Percentiles rank a stretch among this genome's conserved stretches.
Evolutionary conservation across 2,113 vertebrate genomes (phyloP).

Genomic region (Poecilia latipinna): DNA sequence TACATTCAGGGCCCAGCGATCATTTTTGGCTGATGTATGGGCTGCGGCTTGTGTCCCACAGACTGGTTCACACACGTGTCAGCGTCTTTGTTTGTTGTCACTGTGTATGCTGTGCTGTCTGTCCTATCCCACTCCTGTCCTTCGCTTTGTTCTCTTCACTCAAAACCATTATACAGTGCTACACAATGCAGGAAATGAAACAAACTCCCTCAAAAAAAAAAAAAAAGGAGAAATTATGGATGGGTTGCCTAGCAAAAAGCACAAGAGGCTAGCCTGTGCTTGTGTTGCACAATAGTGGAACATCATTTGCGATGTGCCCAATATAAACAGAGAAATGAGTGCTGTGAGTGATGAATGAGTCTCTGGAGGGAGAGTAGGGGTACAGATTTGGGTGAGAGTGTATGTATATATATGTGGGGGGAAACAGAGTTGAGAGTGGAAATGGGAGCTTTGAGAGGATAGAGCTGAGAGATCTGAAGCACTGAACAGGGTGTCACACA

Average conservation of each 20-base stretch:
- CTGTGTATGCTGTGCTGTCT: conserved; percentile 56
- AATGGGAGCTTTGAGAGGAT: conserved; percentile 62
- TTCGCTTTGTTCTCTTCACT: conserved; percentile 52
- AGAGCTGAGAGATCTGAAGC: conserved; percentile 65
- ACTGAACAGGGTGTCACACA: conserved; percentile 67
- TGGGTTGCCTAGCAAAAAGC: conserved; percentile 67
- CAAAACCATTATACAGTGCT: conserved; percentile 45
- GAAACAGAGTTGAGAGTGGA: not conserved
- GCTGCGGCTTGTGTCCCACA: conserved; percentile 55
- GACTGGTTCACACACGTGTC: conserved; percentile 43
- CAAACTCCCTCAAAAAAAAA: not conserved
- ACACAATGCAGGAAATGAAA: conserved; percentile 51
- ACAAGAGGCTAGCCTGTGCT: conserved; percentile 63
- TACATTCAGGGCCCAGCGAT: conserved; percentile 74
- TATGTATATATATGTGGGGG: conserved; percentile 7
- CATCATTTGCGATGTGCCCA: conserved; percentile 71
- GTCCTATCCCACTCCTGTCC: conserved; percentile 44
- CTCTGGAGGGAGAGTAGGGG: conserved; percentile 55
- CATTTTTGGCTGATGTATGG: conserved; percentile 34
- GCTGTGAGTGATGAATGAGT: conserved; percentile 61
- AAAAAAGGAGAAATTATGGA: conserved; percentile 12
- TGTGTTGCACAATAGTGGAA: conserved; percentile 58
- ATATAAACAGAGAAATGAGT: conserved; percentile 69
- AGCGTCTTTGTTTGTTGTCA: conserved; percentile 37
- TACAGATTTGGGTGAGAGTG: conserved; percentile 27